Base-by-base conservation (phyloP, 2,113 vertebrate genomes). In the Mustelus asterias region DNA sequence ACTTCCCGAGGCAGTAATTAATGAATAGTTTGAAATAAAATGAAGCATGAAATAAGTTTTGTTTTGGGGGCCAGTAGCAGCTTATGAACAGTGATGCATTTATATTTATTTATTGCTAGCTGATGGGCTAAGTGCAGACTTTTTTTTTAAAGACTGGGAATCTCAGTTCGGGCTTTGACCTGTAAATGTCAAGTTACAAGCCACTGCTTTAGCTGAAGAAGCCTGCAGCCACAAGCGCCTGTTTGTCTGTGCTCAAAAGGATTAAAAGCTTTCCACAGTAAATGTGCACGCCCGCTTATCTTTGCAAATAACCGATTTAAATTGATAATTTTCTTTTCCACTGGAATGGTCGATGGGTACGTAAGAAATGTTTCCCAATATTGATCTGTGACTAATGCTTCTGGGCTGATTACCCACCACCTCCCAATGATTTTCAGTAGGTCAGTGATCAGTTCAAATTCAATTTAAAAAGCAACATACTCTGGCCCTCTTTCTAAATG, bases 381-480 rank as follows among this genome's bases (percentile, higher is more conserved):
- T 90, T 90, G 88, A 90, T 26, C 58, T n/a, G 37, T 14, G 41
- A 18, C 37, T 83, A 44, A 20, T 83, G 88, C 54, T 60, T 60
- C 54, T 60, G 29, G 58, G 88, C 48, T 20, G 63, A 65, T 92
- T 37, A 60, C 60, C 20, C 54, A n/a, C n/a, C 37, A 11, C n/a
- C 9, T 18, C 63, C 63, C 92, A 65, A n/a, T 94, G 92, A 94
- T 65, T 94, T 63, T n/a, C 89, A 63, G 58, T n/a, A 29, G 58
- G 89, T 29, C 93, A 44, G 16, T 29, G 65, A 44, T 48, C 22
- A 95, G 93, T 70, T 70, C 93, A 70, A 95, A 95, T 95, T 44
- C 44, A 95, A 95, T 95, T 95, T 72, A 29, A 95, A 29, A 18
- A 48, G 14, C 70, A 24, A 94, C 60, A n/a, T 65, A 65, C 69